Percentiles rank a stretch among this genome's conserved stretches.
Evolutionary conservation across 2,113 vertebrate genomes (phyloP).

Genomic region (Scomber scombrus): DNA sequence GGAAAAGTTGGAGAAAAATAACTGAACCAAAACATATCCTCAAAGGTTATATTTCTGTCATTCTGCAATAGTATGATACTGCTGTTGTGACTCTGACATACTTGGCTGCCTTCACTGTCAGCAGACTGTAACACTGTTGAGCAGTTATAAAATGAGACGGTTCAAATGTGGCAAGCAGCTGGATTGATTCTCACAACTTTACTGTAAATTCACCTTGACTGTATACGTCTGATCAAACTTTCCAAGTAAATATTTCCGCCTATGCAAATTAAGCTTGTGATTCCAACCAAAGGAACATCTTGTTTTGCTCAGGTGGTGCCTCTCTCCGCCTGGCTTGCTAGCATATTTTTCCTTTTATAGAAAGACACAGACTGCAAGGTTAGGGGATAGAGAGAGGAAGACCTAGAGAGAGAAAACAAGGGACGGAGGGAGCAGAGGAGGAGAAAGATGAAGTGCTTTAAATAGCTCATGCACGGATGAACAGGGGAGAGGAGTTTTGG

Average conservation of each 20-base stretch:
- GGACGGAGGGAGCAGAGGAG: conserved; percentile 3
- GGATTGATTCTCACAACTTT: not conserved
- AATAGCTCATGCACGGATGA: conserved; percentile 49
- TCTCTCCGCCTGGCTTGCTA: conserved; percentile 29
- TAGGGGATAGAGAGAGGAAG: conserved; percentile 18
- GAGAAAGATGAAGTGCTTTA: conserved; percentile 43
- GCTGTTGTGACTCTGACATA: too few species aligned
- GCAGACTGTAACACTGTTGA: not conserved
- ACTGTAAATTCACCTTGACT: not conserved
- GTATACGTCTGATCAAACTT: conserved; percentile 5
- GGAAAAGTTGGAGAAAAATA: too few species aligned
- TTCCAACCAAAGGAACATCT: conserved; percentile 36
- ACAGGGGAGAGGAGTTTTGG: conserved; percentile 52
- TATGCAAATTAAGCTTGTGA: conserved; percentile 19
- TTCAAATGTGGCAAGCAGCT: not conserved
- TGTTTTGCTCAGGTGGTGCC: not conserved
- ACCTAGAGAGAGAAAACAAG: conserved; percentile 9
- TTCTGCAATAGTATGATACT: too few species aligned
- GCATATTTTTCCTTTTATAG: conserved; percentile 84
- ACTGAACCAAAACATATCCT: too few species aligned
- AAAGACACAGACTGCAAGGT: conserved; percentile 48
- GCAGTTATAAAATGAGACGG: not conserved
- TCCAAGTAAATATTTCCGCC: conserved; percentile 32
- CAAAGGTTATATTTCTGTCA: too few species aligned
- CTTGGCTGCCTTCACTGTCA: not conserved